Evolutionary conservation across 2,113 vertebrate species (phyloP), one percentile per base, ranked within the genome.

Genomic region (Platichthys stellatus): DNA sequence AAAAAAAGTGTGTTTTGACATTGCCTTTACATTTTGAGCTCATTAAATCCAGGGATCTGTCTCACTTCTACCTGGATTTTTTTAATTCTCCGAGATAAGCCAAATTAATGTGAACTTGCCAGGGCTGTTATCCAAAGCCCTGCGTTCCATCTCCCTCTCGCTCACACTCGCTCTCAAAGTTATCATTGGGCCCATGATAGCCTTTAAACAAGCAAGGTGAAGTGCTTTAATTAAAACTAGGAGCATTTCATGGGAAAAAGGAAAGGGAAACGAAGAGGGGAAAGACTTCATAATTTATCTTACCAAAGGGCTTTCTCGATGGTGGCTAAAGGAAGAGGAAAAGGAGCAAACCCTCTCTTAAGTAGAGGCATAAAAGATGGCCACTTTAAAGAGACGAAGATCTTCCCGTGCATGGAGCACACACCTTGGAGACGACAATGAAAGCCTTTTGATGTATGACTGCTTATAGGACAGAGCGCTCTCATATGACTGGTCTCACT

Each of bases 151-250:
- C 88, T 89, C 83, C 80, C 80, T 86, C 86, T 79, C 69, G 58
- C 72, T 80, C 84, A 54, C 84, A 80, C 82, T 86, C n/a, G 72
- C 84, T 74, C 84, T 89, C 75, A 76, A 93, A 95, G 91, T 94
- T 95, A 95, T 95, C 94, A 93, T 75, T 78, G 76, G 90, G 91
- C 90, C 88, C 86, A 87, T 94, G 94, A 95, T 95, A 94, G 92
- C 92, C 93, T 94, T 95, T 94, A 94, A 95, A 95, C 93, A 93
- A 92, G 90, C 91, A 92, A 93, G 93, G 92, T 94, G 93, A 94
- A 91, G 90, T 90, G 86, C 90, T 94, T 93, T 94, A 94, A 95
- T 95, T 94, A 95, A 94, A 94, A 93, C 90, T 90, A 90, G 93
- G 89, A 78, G 86, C 80, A 82, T 88, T 93, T 91, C 88, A 87